Base-by-base conservation (phyloP, 2,113 vertebrate species). In the Lucifuga dentata region DNA sequence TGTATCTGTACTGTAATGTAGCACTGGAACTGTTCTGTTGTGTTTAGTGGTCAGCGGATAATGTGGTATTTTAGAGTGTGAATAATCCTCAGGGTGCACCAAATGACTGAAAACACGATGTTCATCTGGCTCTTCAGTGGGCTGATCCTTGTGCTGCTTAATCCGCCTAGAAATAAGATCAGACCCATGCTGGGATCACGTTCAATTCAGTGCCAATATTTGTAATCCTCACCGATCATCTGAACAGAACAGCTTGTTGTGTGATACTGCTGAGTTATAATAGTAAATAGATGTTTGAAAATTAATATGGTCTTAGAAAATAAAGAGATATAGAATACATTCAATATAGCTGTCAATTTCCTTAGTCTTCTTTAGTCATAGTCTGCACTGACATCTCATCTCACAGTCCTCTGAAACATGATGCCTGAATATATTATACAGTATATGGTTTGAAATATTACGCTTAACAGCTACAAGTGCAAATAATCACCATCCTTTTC, bases 81-180 rank as follows among this genome's bases (percentile, higher is more conserved):
- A 78, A 66, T 80, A 87, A 84, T 84, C 73, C 61, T 3, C 11
- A 5, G 68, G 63, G 80, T 59, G 44, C 56, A 46, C 41, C 51
- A 57, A 78, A 70, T 62, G 60, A 48, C 0, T 20, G 58, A 52
- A 39, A 67, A 67, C 64, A 58, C 55, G 8, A 50, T 9, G 41
- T 17, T 78, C 40, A 79, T 78, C 73, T 59, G 60, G 75, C 75
- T 72, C 69, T 62, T 15, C 39, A 24, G 17, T 35, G 46, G 61
- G 57, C 48, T 78, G 59, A 79, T 77, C 78, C 65, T 35, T 7
- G 13, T 65, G 76, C 65, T 52, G 67, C 72, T 73, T 88, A 86
- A 92, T 91, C 88, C 84, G 63, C 35, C 36, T 57, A 60, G 35
- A 67, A 84, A 84, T 82, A 61, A 86, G 69, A 82, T 80, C 65